phyloP scores from a whole-genome alignment of 2,888 invertebrate species.

The Eulithis testata region DNA sequence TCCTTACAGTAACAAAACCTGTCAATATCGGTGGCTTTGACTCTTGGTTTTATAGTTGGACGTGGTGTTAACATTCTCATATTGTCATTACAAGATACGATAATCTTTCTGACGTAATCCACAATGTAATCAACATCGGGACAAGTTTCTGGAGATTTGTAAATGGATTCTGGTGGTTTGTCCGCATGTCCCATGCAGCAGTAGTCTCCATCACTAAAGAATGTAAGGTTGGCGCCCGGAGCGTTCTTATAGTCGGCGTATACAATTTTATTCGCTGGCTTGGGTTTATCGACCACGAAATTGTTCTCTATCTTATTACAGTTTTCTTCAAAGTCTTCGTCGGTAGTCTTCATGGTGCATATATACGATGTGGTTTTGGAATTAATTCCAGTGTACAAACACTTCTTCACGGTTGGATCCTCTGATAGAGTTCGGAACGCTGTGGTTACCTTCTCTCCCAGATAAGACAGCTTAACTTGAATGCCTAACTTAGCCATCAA shows the following conservation, averaged over 20 bases:
- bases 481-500: constrained; percentile 70
- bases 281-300: constrained; percentile 59
- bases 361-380: constrained; percentile 75
- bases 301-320: constrained; percentile 66
- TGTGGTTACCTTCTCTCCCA: constrained; percentile 69
- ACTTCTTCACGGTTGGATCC: constrained; percentile 68
- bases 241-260: constrained; percentile 75
- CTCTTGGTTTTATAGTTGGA: constrained; percentile 67
- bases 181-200: constrained; percentile 73
- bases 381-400: constrained; percentile 74
- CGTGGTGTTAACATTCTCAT: constrained; percentile 79
- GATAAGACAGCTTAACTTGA: constrained; percentile 69
- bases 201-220: constrained; percentile 69
- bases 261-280: constrained; percentile 50
- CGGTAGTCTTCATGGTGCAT: constrained; percentile 75
- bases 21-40: constrained; percentile 77
- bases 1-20: constrained; percentile 74
- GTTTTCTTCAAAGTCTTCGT: constrained; percentile 67
- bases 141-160: constrained; percentile 69
- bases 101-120: constrained; percentile 75
- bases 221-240: constrained; percentile 68
- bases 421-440: constrained; percentile 75
- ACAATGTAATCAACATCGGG: constrained; percentile 72
- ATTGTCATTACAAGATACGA: constrained; percentile 77
- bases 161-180: constrained; percentile 70